Evolutionary conservation across 2,888 invertebrate species (phyloP), one percentile per base, ranked within the genome.

Genomic region (Oegoconia quadripuncta): DNA sequence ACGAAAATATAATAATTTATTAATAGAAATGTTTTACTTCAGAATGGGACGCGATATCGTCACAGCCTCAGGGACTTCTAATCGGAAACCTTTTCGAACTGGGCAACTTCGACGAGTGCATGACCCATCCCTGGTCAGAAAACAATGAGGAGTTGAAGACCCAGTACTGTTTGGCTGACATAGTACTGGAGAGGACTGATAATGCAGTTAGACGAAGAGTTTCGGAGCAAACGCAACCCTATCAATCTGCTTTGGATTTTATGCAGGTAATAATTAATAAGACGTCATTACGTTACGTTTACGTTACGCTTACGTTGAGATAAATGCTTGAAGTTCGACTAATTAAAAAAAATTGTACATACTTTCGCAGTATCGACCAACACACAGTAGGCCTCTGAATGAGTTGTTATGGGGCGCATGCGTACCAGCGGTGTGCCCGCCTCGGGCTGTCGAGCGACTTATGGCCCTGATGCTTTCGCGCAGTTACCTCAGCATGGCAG

Each of bases 21-120:
- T n/a, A n/a, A n/a, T n/a, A n/a, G n/a, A n/a, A n/a, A n/a, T n/a
- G n/a, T n/a, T n/a, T n/a, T n/a, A n/a, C n/a, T 39, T 17, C 59
- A 91, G 91, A 90, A 77, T 90, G 90, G 90, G 91, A 91, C 51
- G 77, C 91, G 0, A 89, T 90, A 20, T 84, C 90, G 1, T 90
- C 90, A 40, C 84, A 89, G 31, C 81, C 90, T 0, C 76, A 83
- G 33, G 91, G 91, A 1, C 64, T 90, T 8, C 62, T 91, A 1
- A 84, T 87, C 27, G 91, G 90, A 0, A 90, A 84, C 53, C 71
- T 80, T 1, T 90, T 82, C 52, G 90, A 91, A 48, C 71, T 91
- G 42, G 91, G 91, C 0, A 88, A 91, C 62, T 91, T 88, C 52
- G 90, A 91, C 49, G 89, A 91, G 58, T 91, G 91, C 48, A 62